Base-by-base conservation (phyloP, 2,797 vertebrate species). In the Poeciliopsis paucimaculata region DNA sequence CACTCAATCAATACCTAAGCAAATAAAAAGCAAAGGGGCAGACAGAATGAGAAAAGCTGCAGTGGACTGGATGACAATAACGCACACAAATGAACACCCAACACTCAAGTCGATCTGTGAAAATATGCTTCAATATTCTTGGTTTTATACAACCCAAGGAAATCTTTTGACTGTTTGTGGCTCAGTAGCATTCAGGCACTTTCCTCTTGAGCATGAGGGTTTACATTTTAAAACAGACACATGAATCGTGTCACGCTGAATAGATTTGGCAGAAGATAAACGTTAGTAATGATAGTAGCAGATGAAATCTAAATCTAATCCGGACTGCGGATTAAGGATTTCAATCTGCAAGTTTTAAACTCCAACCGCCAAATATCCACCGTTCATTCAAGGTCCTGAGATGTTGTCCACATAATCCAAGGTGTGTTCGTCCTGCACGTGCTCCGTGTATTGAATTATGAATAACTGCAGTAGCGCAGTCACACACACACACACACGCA, bases 1-100 rank as follows among this genome's bases (percentile, higher is more conserved):
- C 90, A 92, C 93, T 93, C 89, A 95, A 96, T 96, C 95, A 95
- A 96, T 96, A 96, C 82, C 91, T 87, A 88, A 93, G 94, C 93
- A 95, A 94, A 94, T 94, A 93, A 95, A 94, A 95, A 93, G 90
- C 93, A 90, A 71, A 83, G 84, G 89, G 89, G 91, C 90, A 95
- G 88, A 93, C 88, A 88, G 88, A 94, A 90, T 90, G 90, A 88
- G 90, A 90, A 91, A 93, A 88, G 86, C 91, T 89, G 85, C 84
- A 84, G 82, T 46, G 71, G 80, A 87, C 83, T 77, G 76, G 80
- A 76, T 31, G 73, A 86, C 85, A 75, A 86, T 90, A 82, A 90
- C 70, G 87, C 77, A 76, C 78, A 82, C 77, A 87, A 87, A 91
- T 84, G 79, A 89, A 87, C 43, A 83, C 53, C 51, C 62, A 70